phyloP scores from a whole-genome alignment of 2,888 invertebrate genomes.

The Nomada goodeniana region DNA sequence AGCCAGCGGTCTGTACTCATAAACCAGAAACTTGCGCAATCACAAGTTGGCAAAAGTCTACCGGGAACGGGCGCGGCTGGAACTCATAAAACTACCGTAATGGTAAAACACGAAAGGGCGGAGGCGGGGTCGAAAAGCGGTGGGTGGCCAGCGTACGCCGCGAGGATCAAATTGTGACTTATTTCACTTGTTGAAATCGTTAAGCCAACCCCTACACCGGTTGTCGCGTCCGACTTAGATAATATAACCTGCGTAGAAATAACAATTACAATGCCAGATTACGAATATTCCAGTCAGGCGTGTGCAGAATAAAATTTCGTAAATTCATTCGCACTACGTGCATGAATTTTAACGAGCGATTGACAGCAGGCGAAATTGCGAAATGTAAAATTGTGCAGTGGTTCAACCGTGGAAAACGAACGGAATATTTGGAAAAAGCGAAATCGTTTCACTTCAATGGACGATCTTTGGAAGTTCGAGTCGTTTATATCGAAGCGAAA shows the following conservation, averaged over 20 bases:
- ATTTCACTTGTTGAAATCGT: conserved; percentile 77
- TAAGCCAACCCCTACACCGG: conserved; percentile 16
- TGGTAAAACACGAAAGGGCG: conserved; percentile 80
- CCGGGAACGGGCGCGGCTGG: conserved; percentile 71
- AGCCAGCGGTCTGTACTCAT: conserved; percentile 76
- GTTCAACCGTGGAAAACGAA: neutral
- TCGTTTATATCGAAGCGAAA: conserved; percentile 73
- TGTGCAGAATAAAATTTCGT: no score
- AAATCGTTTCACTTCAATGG: conserved; percentile 49
- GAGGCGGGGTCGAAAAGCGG: conserved; percentile 59
- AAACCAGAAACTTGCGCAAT: conserved; percentile 82
- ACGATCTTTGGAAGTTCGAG: conserved; percentile 63
- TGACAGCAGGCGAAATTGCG: neutral
- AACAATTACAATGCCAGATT: neutral
- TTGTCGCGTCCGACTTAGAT: neutral
- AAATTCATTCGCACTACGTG: no score
- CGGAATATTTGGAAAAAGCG: conserved; percentile 40
- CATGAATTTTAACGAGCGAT: no score
- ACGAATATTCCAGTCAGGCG: neutral
- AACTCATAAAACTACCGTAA: conserved; percentile 82
- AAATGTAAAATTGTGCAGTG: neutral
- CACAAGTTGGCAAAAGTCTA: conserved; percentile 81
- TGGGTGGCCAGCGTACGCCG: conserved; percentile 62
- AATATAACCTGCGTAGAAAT: neutral
- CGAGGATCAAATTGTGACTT: conserved; percentile 67